Conservation (phyloP, 2,797 vertebrate species). For the Tokudaia muenninki region DNA sequence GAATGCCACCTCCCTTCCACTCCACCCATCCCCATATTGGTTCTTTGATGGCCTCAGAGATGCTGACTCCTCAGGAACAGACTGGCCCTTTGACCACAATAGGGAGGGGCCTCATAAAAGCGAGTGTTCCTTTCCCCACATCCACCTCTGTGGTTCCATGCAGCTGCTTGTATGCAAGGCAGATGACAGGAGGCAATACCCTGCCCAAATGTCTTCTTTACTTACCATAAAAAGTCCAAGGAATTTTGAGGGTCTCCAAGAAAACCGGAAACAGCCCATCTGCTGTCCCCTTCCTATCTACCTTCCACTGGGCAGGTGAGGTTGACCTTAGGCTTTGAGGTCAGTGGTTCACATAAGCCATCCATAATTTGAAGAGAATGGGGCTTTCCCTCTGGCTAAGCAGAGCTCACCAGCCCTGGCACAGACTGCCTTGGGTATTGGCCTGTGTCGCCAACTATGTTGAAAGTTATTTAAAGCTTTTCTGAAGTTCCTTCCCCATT, state of each 20-base stretch:
- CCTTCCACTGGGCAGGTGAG: background rate
- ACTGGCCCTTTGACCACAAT: background rate
- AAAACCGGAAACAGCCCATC: background rate
- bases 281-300: background rate
- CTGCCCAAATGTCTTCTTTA: background rate
- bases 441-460: background rate
- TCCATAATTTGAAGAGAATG: background rate
- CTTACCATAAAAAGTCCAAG: background rate
- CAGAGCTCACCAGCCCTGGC: background rate
- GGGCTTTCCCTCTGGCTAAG: background rate
- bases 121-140: background rate
- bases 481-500: background rate
- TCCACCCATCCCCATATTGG: background rate
- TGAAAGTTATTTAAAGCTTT: background rate
- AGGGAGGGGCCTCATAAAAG: background rate
- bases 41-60: background rate
- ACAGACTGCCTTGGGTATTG: background rate
- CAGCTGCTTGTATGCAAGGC: background rate
- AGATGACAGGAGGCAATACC: background rate
- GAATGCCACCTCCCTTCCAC: background rate
- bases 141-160: background rate
- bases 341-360: background rate
- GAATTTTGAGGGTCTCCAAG: background rate
- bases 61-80: background rate
- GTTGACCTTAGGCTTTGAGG: background rate